Base-by-base conservation (phyloP, 1,140 invertebrate genomes). In the Drosophila bocqueti region DNA sequence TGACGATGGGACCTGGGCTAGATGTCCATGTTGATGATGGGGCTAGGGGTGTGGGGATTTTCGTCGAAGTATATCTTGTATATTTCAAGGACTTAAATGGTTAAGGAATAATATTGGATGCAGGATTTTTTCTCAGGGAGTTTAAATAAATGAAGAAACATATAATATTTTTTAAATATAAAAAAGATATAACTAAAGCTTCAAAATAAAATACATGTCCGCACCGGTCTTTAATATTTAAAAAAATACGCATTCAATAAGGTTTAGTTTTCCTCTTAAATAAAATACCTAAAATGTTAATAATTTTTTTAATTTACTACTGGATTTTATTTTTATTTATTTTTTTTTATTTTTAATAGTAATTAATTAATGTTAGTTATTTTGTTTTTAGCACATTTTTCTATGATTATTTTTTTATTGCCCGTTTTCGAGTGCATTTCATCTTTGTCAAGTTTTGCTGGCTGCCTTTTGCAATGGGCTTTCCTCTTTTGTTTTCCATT, bases 401-500 rank as follows among this genome's bases (percentile, higher is more conserved):
- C 4, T 45, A 0, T 36, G 11, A 8, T 36, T 38, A 0, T 21
- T 16, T 45, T 45, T 66, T 43, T 69, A 16, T 47, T 42, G 7
- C 18, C 31, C 10, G 21, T 8, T 24, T 49, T 49, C 13, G 61
- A 65, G 60, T 66, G 60, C 65, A 65, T 67, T 67, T 67, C 34
- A 49, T 50, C 31, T 74, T 57, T 65, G 50, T 60, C 60, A 46
- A 43, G 18, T 62, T 60, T 65, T 71, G 59, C 36, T 50, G 29
- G 49, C 26, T 71, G 64, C 66, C 50, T 71, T 57, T 54, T 69
- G 43, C 29, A 34, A 43, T 72, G 50, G 54, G 50, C 43, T 61
- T 59, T 60, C 49, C 34, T 60, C 57, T 63, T 79, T 78, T 74
- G 71, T 74, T 52, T 73, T 50, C 38, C 52, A 54, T 73, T 73